phyloP scores from a whole-genome alignment of 2,888 invertebrate species.

The Machimus atricapillus region DNA sequence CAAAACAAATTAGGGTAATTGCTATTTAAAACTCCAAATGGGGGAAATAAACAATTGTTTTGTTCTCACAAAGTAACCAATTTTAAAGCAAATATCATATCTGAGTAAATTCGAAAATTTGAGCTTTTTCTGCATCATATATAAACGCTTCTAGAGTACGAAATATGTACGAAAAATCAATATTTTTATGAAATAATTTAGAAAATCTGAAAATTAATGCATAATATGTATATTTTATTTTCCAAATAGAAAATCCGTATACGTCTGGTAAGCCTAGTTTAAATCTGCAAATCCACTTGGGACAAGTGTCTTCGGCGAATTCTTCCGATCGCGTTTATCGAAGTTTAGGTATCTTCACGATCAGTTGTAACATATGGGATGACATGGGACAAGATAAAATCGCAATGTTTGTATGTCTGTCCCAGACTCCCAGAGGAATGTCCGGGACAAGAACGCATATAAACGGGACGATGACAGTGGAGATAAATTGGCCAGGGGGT shows the following conservation, averaged over 20 bases:
- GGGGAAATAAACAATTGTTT: too few species aligned
- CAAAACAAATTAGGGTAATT: too few species aligned
- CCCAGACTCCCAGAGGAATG: not conserved
- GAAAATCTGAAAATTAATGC: too few species aligned
- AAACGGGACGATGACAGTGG: not conserved
- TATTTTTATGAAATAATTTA: too few species aligned
- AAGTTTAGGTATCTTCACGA: not conserved
- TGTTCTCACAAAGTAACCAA: too few species aligned
- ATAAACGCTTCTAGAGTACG: too few species aligned
- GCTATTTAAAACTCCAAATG: too few species aligned
- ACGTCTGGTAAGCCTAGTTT: not conserved
- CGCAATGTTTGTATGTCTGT: not conserved
- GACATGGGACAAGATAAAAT: constrained; percentile 25
- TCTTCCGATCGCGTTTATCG: not conserved
- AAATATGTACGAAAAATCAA: too few species aligned
- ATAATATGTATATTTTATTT: too few species aligned
- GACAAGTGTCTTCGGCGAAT: not conserved
- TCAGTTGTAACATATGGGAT: constrained; percentile 18
- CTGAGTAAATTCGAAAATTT: too few species aligned
- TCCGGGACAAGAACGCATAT: not conserved
- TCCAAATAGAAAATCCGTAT: not conserved
- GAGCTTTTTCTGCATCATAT: too few species aligned
- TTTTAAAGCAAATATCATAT: too few species aligned
- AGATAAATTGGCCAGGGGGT: not conserved
- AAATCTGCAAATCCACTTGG: not conserved